Base-by-base conservation (phyloP, 2,888 invertebrate genomes). In the Phengaris arion region DNA sequence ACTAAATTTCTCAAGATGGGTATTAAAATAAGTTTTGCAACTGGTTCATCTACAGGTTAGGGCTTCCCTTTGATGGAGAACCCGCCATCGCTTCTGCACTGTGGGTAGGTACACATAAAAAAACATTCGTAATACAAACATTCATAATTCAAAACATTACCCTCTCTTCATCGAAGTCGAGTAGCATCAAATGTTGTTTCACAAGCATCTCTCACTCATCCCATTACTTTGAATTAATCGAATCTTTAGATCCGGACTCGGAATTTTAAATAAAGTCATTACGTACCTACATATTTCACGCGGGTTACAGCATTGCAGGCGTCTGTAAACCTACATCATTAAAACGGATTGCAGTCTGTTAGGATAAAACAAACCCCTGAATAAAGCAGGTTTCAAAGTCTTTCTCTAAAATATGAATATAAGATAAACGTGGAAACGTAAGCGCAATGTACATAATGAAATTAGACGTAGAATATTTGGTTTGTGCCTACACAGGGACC, bases 231-330 rank as follows among this genome's bases (percentile, higher is more conserved):
- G 64, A 64, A 45, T 64, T 64, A 64, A 64, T 64, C 45, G 35
- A 64, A 64, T 12, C 64, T 64, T 64, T 64, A 64, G 35, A 64
- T 9, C 12, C 64, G 12, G 64, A 6, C 35, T 64, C 35, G 7
- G 64, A 70, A 51, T 72, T 72, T 22, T 54, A 52, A 72, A 72
- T 72, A 72, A 52, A 72, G 72, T 54, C 54, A 54, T 72, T 52
- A 52, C 51, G 3, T 46, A 70, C 51, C 22, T 22, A 22, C 35
- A 70, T 52, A 64, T 52, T 51, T 68, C 46, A 46, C 52, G 52
- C 15, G 35, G 35, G 22, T 70, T 70, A 70, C 70, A 70, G 72
- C 72, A 72, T 12, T 72, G 72, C 72, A 52, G 72, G 54, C 35
- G 72, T 51, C 51, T 15, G 52, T 72, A 22, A 22, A n/a, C 13